Base-by-base conservation (phyloP, 1,140 invertebrate species). In the Neodiprion virginianus region DNA sequence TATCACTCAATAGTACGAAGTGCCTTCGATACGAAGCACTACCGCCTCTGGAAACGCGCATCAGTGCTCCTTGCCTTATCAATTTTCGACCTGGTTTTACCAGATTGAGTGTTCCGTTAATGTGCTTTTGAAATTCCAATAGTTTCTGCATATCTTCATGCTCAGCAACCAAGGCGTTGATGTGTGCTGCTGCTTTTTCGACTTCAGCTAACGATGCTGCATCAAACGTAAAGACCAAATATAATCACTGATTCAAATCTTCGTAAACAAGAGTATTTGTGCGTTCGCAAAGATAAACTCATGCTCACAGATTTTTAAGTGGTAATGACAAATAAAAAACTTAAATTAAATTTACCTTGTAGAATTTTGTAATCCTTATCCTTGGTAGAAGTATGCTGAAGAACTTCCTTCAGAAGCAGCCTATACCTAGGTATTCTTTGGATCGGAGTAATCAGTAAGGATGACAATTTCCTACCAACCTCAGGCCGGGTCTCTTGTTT, bases 361-460 rank as follows among this genome's bases (percentile, higher is more conserved):
- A 92, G 80, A 28, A 83, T 81, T 71, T 88, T 82, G 81, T 91
- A 93, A 78, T 94, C 92, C 77, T 88, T 86, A 78, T 94, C 91
- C 48, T 88, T 88, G 40, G 86, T 83, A 50, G 88, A 85, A 1
- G 93, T 94, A 74, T 93, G 90, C 72, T 90, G 87, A 65, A 94
- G 79, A 0, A 95, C 89, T 84, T 95, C 92, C 82, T 92, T 91
- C 14, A 95, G 84, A 8, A 95, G 85, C 48, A 95, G 85, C 78
- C 93, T 91, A 84, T 95, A 95, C 76, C 94, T 89, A 14, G 94
- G 94, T 72, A 95, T 89, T 78, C 94, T 88, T 83, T 95, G 94
- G 77, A 95, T 93, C 49, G 94, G 94, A 53, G 92, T 91, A 77
- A 95, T 95, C 73, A 95, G 87, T 17, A 95, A 82, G 0, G 94